phyloP scores from a whole-genome alignment of 2,888 invertebrate genomes.

The Thera obeliscata region DNA sequence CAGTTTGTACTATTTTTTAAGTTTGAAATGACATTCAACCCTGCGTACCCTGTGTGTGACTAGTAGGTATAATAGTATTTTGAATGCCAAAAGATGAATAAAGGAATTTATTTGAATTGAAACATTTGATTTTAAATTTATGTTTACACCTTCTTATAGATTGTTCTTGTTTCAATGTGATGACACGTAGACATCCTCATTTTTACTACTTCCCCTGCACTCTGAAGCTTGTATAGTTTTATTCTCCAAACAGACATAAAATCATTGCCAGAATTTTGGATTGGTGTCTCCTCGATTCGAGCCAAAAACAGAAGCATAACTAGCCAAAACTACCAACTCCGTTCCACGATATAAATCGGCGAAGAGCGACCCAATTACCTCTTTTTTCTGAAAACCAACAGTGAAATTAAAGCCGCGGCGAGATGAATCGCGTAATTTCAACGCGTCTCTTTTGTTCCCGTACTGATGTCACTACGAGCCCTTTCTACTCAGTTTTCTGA shows the following conservation, averaged over 20 bases:
- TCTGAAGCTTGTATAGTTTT: background rate
- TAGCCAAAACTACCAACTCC: constrained; percentile 28
- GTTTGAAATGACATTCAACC: too few species aligned
- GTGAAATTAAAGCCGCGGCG: constrained; percentile 63
- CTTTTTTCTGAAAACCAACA: constrained; percentile 65
- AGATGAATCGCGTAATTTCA: constrained; percentile 76
- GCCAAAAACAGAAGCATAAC: constrained; percentile 22
- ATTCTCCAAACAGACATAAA: background rate
- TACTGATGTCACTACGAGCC: constrained; percentile 58
- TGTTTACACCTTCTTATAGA: too few species aligned
- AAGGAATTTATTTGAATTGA: too few species aligned
- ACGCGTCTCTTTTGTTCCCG: constrained; percentile 64
- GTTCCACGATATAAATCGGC: constrained; percentile 45
- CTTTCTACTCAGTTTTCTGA: constrained; percentile 49
- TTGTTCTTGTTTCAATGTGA: too few species aligned
- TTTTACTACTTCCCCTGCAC: too few species aligned
- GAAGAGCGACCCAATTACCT: constrained; percentile 66
- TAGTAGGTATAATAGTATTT: too few species aligned
- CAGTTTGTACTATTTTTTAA: too few species aligned
- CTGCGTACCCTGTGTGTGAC: too few species aligned
- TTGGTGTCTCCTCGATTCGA: constrained; percentile 5
- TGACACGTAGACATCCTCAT: too few species aligned
- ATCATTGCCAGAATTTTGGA: constrained; percentile 1
- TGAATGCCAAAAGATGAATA: too few species aligned
- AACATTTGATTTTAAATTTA: too few species aligned